Evolutionary conservation across 2,888 invertebrate genomes (phyloP), one percentile per base, ranked within the genome.

Genomic region (Apodemia mormo): DNA sequence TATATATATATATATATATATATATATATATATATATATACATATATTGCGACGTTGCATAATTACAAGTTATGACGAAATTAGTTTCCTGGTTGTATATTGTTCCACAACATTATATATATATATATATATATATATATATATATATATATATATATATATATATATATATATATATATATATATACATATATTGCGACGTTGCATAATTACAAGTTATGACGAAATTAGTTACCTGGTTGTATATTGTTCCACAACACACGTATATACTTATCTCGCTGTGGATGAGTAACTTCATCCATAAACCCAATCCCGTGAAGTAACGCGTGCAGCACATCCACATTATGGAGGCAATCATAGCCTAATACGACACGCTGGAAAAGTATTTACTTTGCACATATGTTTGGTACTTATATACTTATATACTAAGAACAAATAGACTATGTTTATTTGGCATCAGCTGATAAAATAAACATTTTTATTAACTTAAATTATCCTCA

Each of bases 91-190:
- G 88, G 86, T 52, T 85, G 83, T 70, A 92, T 86, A 68, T 92
- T 91, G 2, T 82, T 79, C 91, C 91, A 92, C 43, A 85, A 43
- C 8, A 92, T n/a, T n/a, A n/a, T n/a, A n/a, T n/a, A n/a, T n/a
- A n/a, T n/a, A n/a, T n/a, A n/a, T n/a, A n/a, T n/a, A n/a, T n/a
- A n/a, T n/a, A n/a, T n/a, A n/a, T n/a, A n/a, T n/a, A n/a, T n/a
- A n/a, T n/a, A n/a, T n/a, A n/a, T n/a, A n/a, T n/a, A n/a, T n/a
- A n/a, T n/a, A n/a, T n/a, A n/a, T n/a, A n/a, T n/a, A n/a, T n/a
- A n/a, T n/a, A n/a, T n/a, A n/a, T n/a, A n/a, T n/a, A n/a, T n/a
- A n/a, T n/a, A n/a, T n/a, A n/a, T n/a, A n/a, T n/a, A n/a, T n/a
- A n/a, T n/a, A n/a, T n/a, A n/a, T n/a, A n/a, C n/a, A n/a, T n/a